Conservation (phyloP, 2,797 vertebrate species). For the Coilia nasus region DNA sequence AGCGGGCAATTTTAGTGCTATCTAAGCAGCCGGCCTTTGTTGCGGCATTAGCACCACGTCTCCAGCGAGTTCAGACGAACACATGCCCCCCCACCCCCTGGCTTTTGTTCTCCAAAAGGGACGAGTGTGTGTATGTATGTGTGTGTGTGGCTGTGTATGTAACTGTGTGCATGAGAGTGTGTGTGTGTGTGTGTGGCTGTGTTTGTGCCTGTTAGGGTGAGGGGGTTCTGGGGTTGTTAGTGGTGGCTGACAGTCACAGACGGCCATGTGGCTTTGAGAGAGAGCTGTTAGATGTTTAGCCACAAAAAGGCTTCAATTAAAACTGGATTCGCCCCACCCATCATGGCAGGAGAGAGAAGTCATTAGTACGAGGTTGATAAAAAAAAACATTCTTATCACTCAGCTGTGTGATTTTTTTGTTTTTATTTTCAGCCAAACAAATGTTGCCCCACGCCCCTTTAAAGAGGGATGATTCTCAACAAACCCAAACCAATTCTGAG, state of each 20-base stretch:
- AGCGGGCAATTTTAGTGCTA: constrained; percentile 39
- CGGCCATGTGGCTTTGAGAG: not conserved
- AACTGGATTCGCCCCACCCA: not conserved
- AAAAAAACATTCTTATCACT: not conserved
- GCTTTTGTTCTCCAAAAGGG: constrained; percentile 51
- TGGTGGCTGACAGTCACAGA: not conserved
- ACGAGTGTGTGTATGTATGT: not conserved
- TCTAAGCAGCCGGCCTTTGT: constrained; percentile 70
- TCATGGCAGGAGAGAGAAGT: constrained; percentile 16
- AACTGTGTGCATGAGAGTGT: too few relatives aligned
- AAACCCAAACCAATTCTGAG: not conserved
- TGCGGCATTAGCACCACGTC: constrained; percentile 58
- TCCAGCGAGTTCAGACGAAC: constrained; percentile 59
- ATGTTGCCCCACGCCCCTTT: not conserved
- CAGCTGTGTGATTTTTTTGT: not conserved
- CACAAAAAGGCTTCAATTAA: constrained; percentile 29
- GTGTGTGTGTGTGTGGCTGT: constrained; percentile 31
- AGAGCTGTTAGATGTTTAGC: constrained; percentile 14
- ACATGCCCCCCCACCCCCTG: constrained; percentile 38
- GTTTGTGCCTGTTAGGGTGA: not conserved
- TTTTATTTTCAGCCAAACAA: not conserved
- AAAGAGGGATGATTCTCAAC: not conserved
- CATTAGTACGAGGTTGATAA: constrained; percentile 20
- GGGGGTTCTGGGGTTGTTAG: not conserved
- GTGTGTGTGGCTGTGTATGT: not conserved